Conservation (phyloP, 2,113 vertebrate genomes). For the Brachyhypopomus occidentalis region DNA sequence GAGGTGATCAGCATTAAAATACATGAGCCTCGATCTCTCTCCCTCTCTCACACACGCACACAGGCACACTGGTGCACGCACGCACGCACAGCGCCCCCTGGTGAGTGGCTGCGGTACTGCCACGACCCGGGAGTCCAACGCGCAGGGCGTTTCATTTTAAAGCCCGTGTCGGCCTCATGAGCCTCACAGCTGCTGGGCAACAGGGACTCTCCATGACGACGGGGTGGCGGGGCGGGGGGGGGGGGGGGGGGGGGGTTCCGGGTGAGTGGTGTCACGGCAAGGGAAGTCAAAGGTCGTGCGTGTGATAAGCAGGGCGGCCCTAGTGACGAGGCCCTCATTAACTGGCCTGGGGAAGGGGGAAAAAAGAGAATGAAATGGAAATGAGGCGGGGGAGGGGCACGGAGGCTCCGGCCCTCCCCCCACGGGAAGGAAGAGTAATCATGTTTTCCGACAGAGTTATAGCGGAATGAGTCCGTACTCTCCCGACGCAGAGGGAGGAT, state of each 20-base stretch:
- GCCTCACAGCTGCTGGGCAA: too few species aligned
- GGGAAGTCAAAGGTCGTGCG: background rate
- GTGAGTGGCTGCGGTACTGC: too few species aligned
- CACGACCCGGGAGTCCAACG: too few species aligned
- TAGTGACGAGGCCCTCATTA: slow-evolving; percentile 28
- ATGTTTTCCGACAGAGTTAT: background rate
- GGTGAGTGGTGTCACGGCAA: background rate
- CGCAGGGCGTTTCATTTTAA: too few species aligned
- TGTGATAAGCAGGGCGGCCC: slow-evolving; percentile 19
- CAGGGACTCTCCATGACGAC: too few species aligned
- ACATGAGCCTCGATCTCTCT: too few species aligned
- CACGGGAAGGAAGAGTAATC: background rate
- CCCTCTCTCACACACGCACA: too few species aligned
- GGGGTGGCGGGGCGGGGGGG: too few species aligned
- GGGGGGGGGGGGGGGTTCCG: background rate
- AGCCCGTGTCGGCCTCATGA: too few species aligned
- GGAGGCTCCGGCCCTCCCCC: background rate
- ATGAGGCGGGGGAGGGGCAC: background rate
- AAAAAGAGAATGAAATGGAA: background rate
- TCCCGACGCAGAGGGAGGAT: background rate
- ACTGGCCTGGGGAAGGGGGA: background rate
- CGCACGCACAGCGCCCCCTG: too few species aligned
- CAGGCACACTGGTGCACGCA: too few species aligned
- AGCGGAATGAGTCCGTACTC: background rate
- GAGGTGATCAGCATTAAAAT: too few species aligned